Evolutionary conservation across 2,113 vertebrate genomes (phyloP).

Genomic region (Ornithorhynchus anatinus): DNA sequence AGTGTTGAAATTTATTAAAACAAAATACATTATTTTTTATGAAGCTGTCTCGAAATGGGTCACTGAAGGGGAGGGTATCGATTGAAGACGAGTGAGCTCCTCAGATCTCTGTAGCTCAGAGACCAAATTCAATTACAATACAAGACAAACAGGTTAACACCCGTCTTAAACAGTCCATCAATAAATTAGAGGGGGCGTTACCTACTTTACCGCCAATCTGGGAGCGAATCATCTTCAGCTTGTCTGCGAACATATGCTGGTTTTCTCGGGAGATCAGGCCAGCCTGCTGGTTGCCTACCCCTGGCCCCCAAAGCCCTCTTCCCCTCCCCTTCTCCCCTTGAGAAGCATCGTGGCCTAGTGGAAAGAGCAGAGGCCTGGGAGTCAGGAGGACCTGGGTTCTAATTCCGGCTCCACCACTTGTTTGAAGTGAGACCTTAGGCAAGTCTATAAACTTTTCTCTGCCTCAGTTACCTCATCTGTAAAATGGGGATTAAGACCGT

Average conservation of each 20-base stretch:
- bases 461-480: too few species aligned
- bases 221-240: slow-evolving; percentile 18
- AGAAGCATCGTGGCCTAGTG: too few species aligned
- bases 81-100: slow-evolving; percentile 74
- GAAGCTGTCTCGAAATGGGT: slow-evolving; percentile 70
- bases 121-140: slow-evolving; percentile 69
- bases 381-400: too few species aligned
- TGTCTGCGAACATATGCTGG: not conserved
- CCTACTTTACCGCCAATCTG: slow-evolving; percentile 22
- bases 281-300: not conserved
- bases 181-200: slow-evolving; percentile 63
- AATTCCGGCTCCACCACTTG: too few species aligned
- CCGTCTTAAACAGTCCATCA: slow-evolving; percentile 60
- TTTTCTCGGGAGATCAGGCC: not conserved
- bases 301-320: not conserved
- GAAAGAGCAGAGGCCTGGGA: too few species aligned
- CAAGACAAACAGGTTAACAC: slow-evolving; percentile 66
- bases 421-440: too few species aligned
- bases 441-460: too few species aligned
- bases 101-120: slow-evolving; percentile 67
- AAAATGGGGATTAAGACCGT: too few species aligned
- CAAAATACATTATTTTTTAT: slow-evolving; percentile 66
- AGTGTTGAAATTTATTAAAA: slow-evolving; percentile 71
- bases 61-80: slow-evolving; percentile 72
- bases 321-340: too few species aligned